Conservation (phyloP, 2,113 vertebrate species). For the Phylloscopus trochiloides region DNA sequence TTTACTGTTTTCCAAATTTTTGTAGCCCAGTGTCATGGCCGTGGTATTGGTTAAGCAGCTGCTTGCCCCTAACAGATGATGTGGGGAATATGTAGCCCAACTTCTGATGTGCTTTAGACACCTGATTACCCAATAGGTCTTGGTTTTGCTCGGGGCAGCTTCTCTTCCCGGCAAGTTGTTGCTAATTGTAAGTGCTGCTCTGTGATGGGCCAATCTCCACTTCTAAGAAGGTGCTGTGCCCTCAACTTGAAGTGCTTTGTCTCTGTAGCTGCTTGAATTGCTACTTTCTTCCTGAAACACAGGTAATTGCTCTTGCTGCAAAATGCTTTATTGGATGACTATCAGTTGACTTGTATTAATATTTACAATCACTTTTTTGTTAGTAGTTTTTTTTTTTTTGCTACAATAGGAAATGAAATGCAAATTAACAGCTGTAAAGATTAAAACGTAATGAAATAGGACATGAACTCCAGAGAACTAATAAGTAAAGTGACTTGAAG, state of each 20-base stretch:
- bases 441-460: slow-evolving; percentile 73
- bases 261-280: not conserved
- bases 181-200: not conserved
- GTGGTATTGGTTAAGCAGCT: not conserved
- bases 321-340: not conserved
- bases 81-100: not conserved
- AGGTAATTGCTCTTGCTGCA: not conserved
- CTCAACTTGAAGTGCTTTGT: not conserved
- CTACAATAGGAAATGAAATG: slow-evolving; percentile 70
- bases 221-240: not conserved
- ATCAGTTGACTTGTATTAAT: slow-evolving; percentile 63
- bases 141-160: not conserved
- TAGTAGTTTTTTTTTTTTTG: not conserved
- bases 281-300: not conserved
- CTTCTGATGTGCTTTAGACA: not conserved
- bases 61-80: not conserved
- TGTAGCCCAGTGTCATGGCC: rapidly evolving
- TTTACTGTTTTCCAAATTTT: not conserved
- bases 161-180: not conserved
- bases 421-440: slow-evolving; percentile 76
- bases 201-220: not conserved
- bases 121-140: not conserved
- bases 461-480: slow-evolving; percentile 62
- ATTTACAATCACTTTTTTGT: slow-evolving; percentile 67
- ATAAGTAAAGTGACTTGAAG: slow-evolving; percentile 73